Conservation (phyloP, 1,140 invertebrate genomes). For the Homarus americanus region DNA sequence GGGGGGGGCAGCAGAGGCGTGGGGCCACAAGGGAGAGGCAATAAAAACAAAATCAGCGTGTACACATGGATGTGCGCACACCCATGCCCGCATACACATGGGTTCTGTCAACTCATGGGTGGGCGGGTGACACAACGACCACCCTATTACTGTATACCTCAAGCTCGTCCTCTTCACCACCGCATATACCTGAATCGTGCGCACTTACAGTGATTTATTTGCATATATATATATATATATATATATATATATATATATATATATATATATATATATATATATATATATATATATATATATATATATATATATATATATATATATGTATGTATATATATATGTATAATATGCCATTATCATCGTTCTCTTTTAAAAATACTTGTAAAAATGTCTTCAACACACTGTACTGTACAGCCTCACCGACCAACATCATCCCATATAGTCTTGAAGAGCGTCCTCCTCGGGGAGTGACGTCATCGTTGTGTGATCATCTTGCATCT, state of each 20-base stretch:
- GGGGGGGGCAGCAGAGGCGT: too few relatives aligned
- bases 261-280: slow-evolving; percentile 23
- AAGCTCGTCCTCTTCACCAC: too few relatives aligned
- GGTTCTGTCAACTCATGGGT: too few relatives aligned
- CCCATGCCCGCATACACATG: too few relatives aligned
- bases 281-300: slow-evolving; percentile 37
- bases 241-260: slow-evolving; percentile 34
- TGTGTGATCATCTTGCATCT: too few relatives aligned
- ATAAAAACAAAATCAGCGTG: too few relatives aligned
- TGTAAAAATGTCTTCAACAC: background rate
- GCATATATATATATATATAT: background rate
- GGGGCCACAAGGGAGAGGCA: too few relatives aligned
- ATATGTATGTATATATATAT: slow-evolving; percentile 25
- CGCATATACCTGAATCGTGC: background rate
- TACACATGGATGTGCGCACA: too few relatives aligned
- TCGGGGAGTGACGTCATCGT: too few relatives aligned
- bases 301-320: slow-evolving; percentile 33
- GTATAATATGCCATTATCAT: background rate
- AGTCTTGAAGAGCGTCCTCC: too few relatives aligned
- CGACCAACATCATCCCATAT: too few relatives aligned
- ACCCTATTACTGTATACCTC: background rate
- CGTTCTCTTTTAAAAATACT: background rate
- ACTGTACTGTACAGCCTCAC: background rate
- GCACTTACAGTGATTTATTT: background rate
- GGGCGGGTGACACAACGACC: background rate